These are phyloP conservation scores for Machimus rusticus DNA, from an alignment of 2,888 invertebrate genomes.

Conservation along the genomic window DNA sequence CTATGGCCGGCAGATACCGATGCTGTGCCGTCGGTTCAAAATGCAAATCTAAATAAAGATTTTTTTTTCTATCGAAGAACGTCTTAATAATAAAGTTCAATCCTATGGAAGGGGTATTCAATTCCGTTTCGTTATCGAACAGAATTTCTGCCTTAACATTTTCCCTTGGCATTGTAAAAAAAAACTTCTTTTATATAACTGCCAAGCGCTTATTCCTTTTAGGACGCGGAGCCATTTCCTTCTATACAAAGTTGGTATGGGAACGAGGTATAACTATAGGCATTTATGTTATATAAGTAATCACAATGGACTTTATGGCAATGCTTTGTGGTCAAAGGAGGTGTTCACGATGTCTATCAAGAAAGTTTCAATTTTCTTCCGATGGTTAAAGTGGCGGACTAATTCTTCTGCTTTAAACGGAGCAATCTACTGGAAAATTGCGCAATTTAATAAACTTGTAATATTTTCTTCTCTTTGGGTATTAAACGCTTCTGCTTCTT, in stretches of 20 bases:
- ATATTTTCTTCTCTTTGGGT: not conserved
- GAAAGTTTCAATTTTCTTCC: constrained; percentile 18
- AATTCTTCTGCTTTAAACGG: not conserved
- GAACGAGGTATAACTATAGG: not conserved
- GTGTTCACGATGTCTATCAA: not conserved
- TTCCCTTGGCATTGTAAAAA: not conserved
- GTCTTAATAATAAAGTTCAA: constrained; percentile 18
- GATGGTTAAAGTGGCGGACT: not conserved
- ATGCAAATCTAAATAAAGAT: constrained; percentile 2
- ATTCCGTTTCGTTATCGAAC: constrained; percentile 19
- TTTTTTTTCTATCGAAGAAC: not conserved
- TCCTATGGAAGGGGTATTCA: not conserved
- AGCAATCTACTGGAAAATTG: not conserved
- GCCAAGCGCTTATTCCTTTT: not conserved
- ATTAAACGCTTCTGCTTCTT: not conserved
- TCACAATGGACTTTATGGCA: not conserved
- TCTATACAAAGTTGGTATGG: not conserved
- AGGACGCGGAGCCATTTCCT: not conserved
- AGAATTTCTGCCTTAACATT: not conserved
- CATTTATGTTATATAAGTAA: not conserved
- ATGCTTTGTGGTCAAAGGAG: constrained; percentile 3
- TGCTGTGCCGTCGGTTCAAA: not conserved
- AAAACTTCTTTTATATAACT: not conserved
- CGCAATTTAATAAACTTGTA: not conserved
- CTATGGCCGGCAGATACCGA: not conserved